Percentiles rank a stretch among this genome's conserved stretches.
phyloP scores from a whole-genome alignment of 2,797 vertebrate genomes.

The Darevskia mixta region DNA sequence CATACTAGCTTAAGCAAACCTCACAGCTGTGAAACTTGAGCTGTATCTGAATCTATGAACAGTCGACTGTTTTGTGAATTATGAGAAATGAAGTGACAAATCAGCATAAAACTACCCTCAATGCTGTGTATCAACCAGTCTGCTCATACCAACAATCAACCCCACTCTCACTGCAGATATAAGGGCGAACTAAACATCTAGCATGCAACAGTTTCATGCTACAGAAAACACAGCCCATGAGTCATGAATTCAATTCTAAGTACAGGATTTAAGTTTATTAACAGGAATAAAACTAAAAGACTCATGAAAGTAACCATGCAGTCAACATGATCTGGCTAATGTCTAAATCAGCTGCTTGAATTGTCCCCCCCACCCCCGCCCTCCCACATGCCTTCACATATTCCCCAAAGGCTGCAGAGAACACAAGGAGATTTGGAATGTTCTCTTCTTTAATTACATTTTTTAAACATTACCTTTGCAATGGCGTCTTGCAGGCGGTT shows the following conservation, averaged over 20 bases:
- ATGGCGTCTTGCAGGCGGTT: constrained; percentile 88
- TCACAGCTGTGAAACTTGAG: neutral
- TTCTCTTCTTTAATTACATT: neutral
- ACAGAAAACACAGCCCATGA: neutral
- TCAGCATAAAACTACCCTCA: neutral
- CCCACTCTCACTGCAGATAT: neutral
- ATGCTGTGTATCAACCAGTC: neutral
- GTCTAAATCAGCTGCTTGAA: neutral
- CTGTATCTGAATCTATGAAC: neutral
- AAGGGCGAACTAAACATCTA: neutral
- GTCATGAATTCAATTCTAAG: neutral
- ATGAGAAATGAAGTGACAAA: neutral
- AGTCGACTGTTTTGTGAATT: neutral
- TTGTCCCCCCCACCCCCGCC: too few species aligned
- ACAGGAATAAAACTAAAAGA: too few species aligned
- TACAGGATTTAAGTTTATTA: neutral
- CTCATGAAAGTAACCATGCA: neutral
- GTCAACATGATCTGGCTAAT: too few species aligned
- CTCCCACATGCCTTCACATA: neutral
- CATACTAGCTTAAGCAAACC: neutral
- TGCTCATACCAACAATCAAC: neutral
- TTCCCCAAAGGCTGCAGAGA: neutral
- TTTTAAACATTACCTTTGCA: constrained; percentile 84
- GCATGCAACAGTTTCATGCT: neutral
- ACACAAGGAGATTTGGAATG: rapidly evolving